Conservation (phyloP, 2,888 invertebrate genomes). For the Acleris holmiana region DNA sequence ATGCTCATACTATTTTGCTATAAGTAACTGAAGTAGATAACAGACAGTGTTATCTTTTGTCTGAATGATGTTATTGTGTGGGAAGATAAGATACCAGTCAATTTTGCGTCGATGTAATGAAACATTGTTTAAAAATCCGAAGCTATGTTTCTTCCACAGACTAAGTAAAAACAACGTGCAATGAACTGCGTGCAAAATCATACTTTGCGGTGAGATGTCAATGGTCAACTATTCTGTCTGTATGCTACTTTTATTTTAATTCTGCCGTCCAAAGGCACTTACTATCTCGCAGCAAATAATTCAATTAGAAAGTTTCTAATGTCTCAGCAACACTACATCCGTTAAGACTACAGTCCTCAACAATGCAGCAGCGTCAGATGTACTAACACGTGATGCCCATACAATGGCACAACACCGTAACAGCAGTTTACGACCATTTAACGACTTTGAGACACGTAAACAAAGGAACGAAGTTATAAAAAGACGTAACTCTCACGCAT, state of each 20-base stretch:
- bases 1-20: neutral
- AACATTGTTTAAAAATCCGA: neutral
- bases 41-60: constrained; percentile 25
- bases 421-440: constrained; percentile 19
- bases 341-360: neutral
- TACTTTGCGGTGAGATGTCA: too few relatives aligned
- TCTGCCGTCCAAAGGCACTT: too few relatives aligned
- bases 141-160: too few relatives aligned
- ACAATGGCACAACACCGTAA: constrained; percentile 9
- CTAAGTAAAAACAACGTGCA: too few relatives aligned
- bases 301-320: too few relatives aligned
- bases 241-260: too few relatives aligned
- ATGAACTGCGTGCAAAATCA: too few relatives aligned
- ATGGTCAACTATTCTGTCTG: too few relatives aligned
- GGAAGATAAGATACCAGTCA: constrained; percentile 17
- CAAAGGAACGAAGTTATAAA: neutral
- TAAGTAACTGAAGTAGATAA: neutral
- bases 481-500: constrained; percentile 4
- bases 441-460: constrained; percentile 12
- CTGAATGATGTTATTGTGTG: constrained; percentile 16
- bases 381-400: constrained; percentile 1
- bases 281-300: too few relatives aligned
- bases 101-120: neutral
- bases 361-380: constrained; percentile 9
- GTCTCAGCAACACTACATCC: too few relatives aligned